phyloP scores from a whole-genome alignment of 35 echinoderm and acorn worm genomes.

The Apostichopus parvimensis region DNA sequence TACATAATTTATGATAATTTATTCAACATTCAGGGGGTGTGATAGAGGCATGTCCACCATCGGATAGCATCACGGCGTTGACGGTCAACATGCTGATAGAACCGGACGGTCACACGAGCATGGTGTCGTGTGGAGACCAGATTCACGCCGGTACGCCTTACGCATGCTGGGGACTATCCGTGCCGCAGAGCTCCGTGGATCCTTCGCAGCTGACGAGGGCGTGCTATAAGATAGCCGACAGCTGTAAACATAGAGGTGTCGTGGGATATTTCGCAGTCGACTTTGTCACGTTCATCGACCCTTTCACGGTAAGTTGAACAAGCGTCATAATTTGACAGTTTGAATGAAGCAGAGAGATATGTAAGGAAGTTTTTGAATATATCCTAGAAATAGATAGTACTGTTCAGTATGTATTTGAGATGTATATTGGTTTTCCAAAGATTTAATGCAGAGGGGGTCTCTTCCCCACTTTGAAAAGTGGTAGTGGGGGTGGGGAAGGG shows the following conservation, averaged over 20 bases:
- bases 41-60: constrained; percentile 93
- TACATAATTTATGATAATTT: constrained; percentile 37
- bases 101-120: constrained; percentile 66
- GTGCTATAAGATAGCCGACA: constrained; percentile 76
- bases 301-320: constrained; percentile 57
- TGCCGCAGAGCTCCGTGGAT: constrained; percentile 93
- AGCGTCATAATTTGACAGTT: no score
- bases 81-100: constrained; percentile 87
- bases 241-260: constrained; percentile 88
- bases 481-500: no score
- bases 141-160: constrained; percentile 92
- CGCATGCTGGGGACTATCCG: constrained; percentile 88
- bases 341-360: no score
- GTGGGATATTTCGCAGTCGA: constrained; percentile 92
- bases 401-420: not conserved
- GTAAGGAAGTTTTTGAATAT: no score
- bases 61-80: constrained; percentile 88
- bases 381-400: no score
- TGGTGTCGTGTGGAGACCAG: constrained; percentile 91
- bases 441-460: no score
- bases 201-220: constrained; percentile 69
- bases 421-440: not conserved
- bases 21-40: constrained; percentile 71
- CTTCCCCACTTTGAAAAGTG: no score
- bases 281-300: constrained; percentile 97